Conservation (phyloP, 2,797 vertebrate species). For the Acanthurus leucopareius region DNA sequence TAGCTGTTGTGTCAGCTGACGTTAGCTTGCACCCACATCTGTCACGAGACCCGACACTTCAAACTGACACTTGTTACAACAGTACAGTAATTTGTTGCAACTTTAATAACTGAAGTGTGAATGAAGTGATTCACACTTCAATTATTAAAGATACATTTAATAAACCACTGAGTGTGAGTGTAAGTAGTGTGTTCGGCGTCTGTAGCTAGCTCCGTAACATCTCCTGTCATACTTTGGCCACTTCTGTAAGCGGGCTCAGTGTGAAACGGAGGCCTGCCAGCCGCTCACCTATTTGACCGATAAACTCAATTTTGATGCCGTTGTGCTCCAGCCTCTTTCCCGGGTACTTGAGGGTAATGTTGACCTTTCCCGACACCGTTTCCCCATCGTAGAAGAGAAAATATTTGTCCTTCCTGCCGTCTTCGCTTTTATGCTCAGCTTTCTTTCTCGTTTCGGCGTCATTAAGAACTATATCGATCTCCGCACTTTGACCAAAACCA, state of each 20-base stretch:
- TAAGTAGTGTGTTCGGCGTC: not conserved
- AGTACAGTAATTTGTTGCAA: rapidly evolving
- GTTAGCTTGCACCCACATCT: constrained; percentile 40
- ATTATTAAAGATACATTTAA: no score
- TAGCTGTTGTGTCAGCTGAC: constrained; percentile 68
- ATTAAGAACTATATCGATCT: constrained; percentile 92
- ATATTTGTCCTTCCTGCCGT: constrained; percentile 94
- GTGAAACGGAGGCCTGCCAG: constrained; percentile 49
- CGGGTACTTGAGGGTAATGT: constrained; percentile 92
- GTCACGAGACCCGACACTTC: constrained; percentile 76
- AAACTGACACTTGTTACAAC: constrained; percentile 59
- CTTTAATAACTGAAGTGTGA: no score
- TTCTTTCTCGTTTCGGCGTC: constrained; percentile 93
- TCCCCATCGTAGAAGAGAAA: constrained; percentile 96
- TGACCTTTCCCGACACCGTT: constrained; percentile 93
- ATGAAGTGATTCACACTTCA: not conserved
- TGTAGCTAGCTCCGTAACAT: constrained; percentile 4
- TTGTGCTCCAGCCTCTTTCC: constrained; percentile 95
- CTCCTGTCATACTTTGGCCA: constrained; percentile 26
- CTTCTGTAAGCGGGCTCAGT: constrained; percentile 23
- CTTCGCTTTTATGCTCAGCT: constrained; percentile 94
- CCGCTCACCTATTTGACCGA: constrained; percentile 96
- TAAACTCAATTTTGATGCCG: constrained; percentile 96
- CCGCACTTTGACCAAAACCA: constrained; percentile 94
- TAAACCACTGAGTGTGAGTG: not conserved